Conservation (phyloP, 2,797 vertebrate genomes). For the Apogon hyalosoma region DNA sequence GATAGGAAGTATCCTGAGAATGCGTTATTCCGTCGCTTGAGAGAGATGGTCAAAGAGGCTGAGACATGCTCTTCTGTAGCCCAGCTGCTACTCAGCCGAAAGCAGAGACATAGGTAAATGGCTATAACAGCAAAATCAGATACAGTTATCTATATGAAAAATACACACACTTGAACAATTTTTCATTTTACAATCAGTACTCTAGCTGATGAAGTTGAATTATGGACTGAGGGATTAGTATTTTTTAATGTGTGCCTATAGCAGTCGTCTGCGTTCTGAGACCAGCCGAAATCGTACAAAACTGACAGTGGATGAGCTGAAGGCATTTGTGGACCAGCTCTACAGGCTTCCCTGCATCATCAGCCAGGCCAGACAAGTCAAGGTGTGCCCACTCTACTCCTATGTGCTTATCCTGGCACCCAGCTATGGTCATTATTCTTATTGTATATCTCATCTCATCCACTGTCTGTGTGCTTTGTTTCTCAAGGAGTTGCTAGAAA, state of each 20-base stretch:
- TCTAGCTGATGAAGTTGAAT: neutral
- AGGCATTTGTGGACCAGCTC: conserved; percentile 96
- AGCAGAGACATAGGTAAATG: conserved; percentile 94
- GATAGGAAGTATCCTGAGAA: conserved; percentile 98
- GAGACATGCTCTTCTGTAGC: conserved; percentile 98
- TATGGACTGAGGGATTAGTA: neutral
- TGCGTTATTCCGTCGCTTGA: conserved; percentile 90
- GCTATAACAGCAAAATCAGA: no score
- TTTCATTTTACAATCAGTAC: conserved; percentile 1
- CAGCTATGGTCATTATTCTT: neutral
- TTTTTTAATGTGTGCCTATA: conserved; percentile 24
- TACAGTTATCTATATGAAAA: neutral
- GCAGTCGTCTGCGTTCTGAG: conserved; percentile 89
- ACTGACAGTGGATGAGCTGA: conserved; percentile 96
- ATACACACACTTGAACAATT: neutral
- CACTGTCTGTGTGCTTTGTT: neutral
- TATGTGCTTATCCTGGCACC: neutral
- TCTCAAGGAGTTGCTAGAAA: conserved; percentile 93
- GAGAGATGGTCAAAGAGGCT: conserved; percentile 96
- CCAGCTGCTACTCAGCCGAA: conserved; percentile 95
- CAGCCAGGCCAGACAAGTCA: conserved; percentile 95
- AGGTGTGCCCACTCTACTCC: conserved; percentile 80
- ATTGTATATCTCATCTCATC: neutral
- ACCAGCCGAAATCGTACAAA: conserved; percentile 90
- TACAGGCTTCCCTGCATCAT: conserved; percentile 95